Evolutionary conservation across 2,888 invertebrate species (phyloP).

Genomic region (Noctua fimbriata): DNA sequence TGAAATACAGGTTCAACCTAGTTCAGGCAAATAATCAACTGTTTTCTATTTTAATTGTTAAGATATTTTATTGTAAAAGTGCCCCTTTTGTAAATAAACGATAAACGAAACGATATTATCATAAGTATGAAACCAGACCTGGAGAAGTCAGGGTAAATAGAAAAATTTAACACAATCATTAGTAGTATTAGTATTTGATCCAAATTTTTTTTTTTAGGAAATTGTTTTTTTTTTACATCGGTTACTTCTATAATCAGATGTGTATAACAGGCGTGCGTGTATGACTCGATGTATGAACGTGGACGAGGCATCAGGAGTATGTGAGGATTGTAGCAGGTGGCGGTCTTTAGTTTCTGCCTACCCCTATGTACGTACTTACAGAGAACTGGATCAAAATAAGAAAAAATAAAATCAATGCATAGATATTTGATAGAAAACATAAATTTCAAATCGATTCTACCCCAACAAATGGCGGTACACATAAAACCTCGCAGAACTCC

Average conservation of each 20-base stretch:
- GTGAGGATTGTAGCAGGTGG: not conserved
- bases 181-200: not conserved
- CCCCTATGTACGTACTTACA: not conserved
- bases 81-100: too few relatives aligned
- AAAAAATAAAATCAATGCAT: not conserved
- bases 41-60: too few relatives aligned
- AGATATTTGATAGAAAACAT: slow-evolving; percentile 19
- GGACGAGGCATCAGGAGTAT: too few relatives aligned
- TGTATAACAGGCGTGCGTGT: not conserved
- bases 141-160: too few relatives aligned
- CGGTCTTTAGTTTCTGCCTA: not conserved
- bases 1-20: too few relatives aligned
- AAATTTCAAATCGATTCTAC: slow-evolving; percentile 41
- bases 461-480: slow-evolving; percentile 21
- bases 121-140: too few relatives aligned
- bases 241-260: not conserved
- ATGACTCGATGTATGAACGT: not conserved
- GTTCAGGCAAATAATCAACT: too few relatives aligned
- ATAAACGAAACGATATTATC: too few relatives aligned
- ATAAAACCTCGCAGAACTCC: slow-evolving; percentile 56
- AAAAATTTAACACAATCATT: too few relatives aligned
- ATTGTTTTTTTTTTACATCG: not conserved
- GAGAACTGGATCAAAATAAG: not conserved
- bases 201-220: not conserved
- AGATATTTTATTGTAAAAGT: too few relatives aligned